Evolutionary conservation across 2,113 vertebrate genomes (phyloP).

Genomic region (Ifrita kowaldi): DNA sequence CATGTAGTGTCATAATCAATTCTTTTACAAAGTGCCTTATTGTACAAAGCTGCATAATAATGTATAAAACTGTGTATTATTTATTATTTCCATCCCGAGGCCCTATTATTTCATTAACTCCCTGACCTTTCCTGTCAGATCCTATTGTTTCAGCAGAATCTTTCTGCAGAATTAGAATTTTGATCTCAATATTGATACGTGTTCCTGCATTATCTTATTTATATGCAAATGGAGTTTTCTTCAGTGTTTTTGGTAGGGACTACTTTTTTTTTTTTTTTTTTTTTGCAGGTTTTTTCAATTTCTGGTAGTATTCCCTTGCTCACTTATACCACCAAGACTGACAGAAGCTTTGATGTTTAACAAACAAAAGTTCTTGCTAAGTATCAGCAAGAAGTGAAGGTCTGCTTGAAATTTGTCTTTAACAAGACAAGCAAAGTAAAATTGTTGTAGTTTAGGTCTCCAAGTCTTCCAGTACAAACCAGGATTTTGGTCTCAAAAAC

Average conservation of each 20-base stretch:
- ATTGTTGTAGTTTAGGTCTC: neutral
- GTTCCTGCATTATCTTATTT: neutral
- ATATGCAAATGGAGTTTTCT: neutral
- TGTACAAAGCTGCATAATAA: neutral
- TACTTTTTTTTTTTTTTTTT: neutral
- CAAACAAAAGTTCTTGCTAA: neutral
- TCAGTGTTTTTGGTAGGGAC: neutral
- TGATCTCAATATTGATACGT: neutral
- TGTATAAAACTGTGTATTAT: neutral
- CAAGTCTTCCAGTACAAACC: neutral
- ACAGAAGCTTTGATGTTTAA: neutral
- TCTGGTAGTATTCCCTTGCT: neutral
- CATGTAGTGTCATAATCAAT: neutral
- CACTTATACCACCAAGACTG: neutral
- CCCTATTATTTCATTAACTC: neutral
- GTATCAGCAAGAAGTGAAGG: neutral
- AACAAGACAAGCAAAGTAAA: neutral
- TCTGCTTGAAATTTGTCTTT: neutral
- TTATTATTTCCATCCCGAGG: neutral
- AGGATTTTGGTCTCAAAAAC: neutral
- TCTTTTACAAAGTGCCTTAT: neutral
- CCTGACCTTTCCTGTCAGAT: neutral
- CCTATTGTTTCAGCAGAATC: neutral
- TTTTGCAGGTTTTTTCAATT: neutral
- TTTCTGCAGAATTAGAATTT: neutral